These are phyloP conservation scores for Ariolimax columbianus DNA, from an alignment of 2,888 invertebrate genomes.

Conservation along the genomic window DNA sequence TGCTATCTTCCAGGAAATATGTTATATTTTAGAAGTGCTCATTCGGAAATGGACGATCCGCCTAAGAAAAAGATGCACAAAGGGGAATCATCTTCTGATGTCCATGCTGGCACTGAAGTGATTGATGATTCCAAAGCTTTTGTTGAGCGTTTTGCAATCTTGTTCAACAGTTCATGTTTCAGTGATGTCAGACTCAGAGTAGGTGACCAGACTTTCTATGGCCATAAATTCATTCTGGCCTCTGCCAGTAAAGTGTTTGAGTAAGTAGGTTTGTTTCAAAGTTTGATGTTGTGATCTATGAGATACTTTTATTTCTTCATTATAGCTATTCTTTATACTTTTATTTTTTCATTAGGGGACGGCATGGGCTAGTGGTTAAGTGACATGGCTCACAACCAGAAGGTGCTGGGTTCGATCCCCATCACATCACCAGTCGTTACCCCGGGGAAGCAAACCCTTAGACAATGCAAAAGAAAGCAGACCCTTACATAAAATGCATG, in stretches of 20 bases:
- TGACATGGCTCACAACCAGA: no score
- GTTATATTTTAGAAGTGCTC: constrained; percentile 35
- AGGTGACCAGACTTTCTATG: constrained; percentile 64
- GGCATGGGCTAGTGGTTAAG: no score
- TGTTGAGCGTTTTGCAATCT: constrained; percentile 62
- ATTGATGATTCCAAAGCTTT: constrained; percentile 61
- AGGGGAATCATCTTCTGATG: constrained; percentile 43
- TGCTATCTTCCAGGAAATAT: constrained; percentile 42
- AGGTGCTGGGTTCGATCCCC: no score
- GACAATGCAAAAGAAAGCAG: no score
- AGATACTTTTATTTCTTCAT: neutral
- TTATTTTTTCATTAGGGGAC: no score
- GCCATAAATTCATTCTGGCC: constrained; percentile 70
- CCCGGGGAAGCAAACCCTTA: no score
- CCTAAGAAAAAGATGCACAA: constrained; percentile 51
- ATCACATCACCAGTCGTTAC: no score
- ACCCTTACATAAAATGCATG: no score
- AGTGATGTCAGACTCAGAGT: constrained; percentile 70
- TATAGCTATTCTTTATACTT: no score
- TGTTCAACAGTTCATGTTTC: constrained; percentile 64
- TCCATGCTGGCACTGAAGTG: constrained; percentile 44
- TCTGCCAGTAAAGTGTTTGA: constrained; percentile 73
- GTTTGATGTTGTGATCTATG: neutral
- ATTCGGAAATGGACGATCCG: constrained; percentile 43
- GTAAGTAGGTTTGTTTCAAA: constrained; percentile 59